Base-by-base conservation (phyloP, 1,140 invertebrate genomes). In the Ips typographus region DNA sequence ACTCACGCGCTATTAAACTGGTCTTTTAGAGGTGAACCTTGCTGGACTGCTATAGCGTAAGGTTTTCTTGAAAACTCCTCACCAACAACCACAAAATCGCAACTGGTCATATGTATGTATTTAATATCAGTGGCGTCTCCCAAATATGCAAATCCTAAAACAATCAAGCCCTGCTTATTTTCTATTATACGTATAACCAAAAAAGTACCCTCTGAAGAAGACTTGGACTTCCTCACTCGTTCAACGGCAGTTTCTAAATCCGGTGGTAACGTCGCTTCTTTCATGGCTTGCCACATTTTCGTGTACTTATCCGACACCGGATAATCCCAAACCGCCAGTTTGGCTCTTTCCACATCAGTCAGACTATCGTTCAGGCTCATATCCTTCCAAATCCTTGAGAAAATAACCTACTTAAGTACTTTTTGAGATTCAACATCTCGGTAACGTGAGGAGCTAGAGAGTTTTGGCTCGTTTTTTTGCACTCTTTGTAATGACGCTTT, bases 231-330 rank as follows among this genome's bases (percentile, higher is more conserved):
- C 2, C 90, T 81, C 0, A 99, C 94, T 70, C 94, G 84, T 7
- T 84, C 81, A 0, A 98, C 77, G 0, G 94, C 96, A 63, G 92
- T 90, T 0, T 93, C 88, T 3, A 91, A 84, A 2, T 83, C 87
- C 22, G 85, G 83, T 0, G 96, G 96, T 37, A 98, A 85, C 0
- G 84, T 86, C 0, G 94, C 91, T 73, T 96, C 94, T 75, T 92
- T 89, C 95, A 99, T 99, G 0, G 94, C 94, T 79, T 96, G 92
- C 91, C 95, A 98, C 88, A 99, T 97, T 81, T 98, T 98, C 1
- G 95, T 98, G 80, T 96, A 99, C 76, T 97, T 98, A 80, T 99
- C 96, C 74, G 94, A 96, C 0, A 98, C 95, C 0, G 97, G 97
- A 81, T 98, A 99, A 80, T 99, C 96, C 96, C 96, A 99, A 0